Evolutionary conservation across 2,113 vertebrate species (phyloP).

Genomic region (Nycticorax nycticorax): DNA sequence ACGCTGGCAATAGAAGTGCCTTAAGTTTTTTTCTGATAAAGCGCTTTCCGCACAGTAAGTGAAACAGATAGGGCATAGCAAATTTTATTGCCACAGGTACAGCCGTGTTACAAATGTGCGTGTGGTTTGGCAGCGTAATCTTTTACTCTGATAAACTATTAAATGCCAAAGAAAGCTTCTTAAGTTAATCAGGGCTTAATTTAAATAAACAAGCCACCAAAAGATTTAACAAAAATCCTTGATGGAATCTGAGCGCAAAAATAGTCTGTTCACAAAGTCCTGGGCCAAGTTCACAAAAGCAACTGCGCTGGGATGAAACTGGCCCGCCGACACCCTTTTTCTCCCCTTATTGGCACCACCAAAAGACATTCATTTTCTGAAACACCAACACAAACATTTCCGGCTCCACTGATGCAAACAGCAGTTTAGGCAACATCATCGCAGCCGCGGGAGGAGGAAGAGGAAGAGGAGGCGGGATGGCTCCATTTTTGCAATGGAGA

Average conservation of each 20-base stretch:
- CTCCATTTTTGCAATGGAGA: neutral
- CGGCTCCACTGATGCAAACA: neutral
- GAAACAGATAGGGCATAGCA: neutral
- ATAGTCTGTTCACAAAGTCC: neutral
- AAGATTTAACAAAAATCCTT: constrained; percentile 28
- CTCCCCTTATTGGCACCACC: neutral
- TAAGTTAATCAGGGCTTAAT: constrained; percentile 47
- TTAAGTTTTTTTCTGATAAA: neutral
- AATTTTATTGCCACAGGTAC: neutral
- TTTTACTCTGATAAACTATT: neutral
- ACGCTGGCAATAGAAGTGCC: neutral
- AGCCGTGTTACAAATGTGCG: neutral
- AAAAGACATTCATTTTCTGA: neutral
- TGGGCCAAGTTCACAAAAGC: neutral
- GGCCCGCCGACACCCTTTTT: neutral
- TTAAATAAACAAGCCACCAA: constrained; percentile 31
- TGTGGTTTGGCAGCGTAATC: neutral
- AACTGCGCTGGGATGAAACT: neutral
- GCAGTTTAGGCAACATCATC: neutral
- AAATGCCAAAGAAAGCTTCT: constrained; percentile 43
- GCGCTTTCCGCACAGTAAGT: neutral
- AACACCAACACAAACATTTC: neutral
- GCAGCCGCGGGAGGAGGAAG: neutral
- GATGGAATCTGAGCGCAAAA: neutral
- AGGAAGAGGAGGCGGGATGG: neutral